Conservation (phyloP, 2,888 invertebrate species). For the Tinea semifulvella region DNA sequence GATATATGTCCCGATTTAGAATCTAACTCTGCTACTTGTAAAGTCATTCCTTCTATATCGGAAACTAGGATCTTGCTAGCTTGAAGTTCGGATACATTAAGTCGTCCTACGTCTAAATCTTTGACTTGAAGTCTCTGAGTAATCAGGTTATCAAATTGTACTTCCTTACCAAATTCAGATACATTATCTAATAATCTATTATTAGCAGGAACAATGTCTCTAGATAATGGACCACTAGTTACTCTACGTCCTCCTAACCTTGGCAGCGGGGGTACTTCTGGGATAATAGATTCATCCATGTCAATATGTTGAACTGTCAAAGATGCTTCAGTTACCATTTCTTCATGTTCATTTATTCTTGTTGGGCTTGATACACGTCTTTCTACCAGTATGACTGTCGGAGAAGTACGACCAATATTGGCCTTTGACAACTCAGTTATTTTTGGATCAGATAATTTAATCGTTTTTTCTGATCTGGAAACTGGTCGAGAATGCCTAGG, state of each 20-base stretch:
- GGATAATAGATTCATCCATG: constrained; percentile 52
- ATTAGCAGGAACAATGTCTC: constrained; percentile 26
- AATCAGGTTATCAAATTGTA: constrained; percentile 52
- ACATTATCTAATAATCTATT: constrained; percentile 44
- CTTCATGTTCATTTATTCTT: constrained; percentile 65
- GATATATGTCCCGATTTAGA: constrained; percentile 74
- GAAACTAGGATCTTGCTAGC: constrained; percentile 83
- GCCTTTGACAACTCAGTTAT: constrained; percentile 64
- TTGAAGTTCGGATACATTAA: constrained; percentile 81
- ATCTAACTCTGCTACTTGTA: constrained; percentile 76
- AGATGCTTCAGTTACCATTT: constrained; percentile 72
- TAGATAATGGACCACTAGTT: constrained; percentile 24
- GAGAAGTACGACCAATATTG: constrained; percentile 65
- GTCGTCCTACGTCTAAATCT: constrained; percentile 80
- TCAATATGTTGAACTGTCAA: constrained; percentile 73
- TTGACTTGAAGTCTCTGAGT: constrained; percentile 74
- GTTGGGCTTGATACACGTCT: constrained; percentile 69
- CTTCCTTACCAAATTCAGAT: constrained; percentile 38
- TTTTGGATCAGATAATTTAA: constrained; percentile 64
- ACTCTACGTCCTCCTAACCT: constrained; percentile 32
- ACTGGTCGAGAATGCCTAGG: constrained; percentile 56
- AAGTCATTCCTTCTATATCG: constrained; percentile 79
- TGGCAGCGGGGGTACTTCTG: constrained; percentile 56
- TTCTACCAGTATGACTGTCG: constrained; percentile 69
- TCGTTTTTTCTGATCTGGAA: constrained; percentile 65